phyloP scores from a whole-genome alignment of 2,113 vertebrate genomes.

The Manacus vitellinus region DNA sequence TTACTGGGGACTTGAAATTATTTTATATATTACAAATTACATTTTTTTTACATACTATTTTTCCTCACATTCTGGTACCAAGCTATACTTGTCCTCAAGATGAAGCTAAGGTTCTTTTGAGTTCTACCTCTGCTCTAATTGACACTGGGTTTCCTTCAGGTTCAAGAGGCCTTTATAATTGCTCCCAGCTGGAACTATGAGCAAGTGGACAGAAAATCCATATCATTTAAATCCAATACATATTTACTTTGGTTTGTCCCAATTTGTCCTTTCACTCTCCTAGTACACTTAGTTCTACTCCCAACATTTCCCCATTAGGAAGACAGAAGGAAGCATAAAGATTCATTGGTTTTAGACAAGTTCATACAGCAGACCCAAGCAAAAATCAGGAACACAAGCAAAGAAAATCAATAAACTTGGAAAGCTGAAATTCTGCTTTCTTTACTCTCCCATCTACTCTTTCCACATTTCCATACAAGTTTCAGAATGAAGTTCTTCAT shows the following conservation, averaged over 20 bases:
- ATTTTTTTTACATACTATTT: background rate
- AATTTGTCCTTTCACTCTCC: background rate
- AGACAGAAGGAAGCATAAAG: accelerated
- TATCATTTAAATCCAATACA: accelerated
- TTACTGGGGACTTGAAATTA: background rate
- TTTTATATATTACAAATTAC: background rate
- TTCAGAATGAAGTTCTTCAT: background rate
- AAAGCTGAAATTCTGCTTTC: background rate
- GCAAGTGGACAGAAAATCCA: background rate
- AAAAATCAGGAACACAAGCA: background rate
- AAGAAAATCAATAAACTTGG: background rate
- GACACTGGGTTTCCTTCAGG: background rate
- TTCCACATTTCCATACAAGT: background rate
- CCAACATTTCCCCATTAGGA: background rate
- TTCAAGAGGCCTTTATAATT: background rate
- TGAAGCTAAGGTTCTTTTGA: background rate
- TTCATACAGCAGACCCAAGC: background rate
- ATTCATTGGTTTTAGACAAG: background rate
- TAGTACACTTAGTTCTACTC: accelerated
- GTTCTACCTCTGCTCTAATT: background rate
- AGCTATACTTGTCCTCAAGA: background rate
- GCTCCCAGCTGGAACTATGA: background rate
- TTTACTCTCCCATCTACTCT: background rate
- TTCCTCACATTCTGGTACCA: background rate
- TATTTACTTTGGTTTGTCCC: background rate